Conservation (phyloP, 1,140 invertebrate species). For the Neoseiulus cucumeris region DNA sequence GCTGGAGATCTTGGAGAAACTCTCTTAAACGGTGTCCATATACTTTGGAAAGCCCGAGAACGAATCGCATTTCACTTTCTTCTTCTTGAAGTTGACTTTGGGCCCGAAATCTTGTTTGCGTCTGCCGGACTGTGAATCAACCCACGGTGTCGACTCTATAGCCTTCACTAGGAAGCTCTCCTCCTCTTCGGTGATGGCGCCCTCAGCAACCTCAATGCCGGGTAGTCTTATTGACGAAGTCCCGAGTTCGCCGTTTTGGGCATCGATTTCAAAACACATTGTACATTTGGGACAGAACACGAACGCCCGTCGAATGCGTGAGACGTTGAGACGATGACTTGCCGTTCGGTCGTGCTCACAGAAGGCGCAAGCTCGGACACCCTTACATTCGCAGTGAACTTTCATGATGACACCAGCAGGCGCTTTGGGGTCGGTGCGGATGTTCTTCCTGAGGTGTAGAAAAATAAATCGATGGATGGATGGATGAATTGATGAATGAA, state of each 20-base stretch:
- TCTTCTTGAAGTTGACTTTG: constrained; percentile 93
- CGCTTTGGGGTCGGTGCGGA: no score
- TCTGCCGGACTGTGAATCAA: constrained; percentile 78
- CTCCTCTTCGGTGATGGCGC: constrained; percentile 55
- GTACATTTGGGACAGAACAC: constrained; percentile 17
- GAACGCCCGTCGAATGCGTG: constrained; percentile 37
- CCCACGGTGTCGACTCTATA: constrained; percentile 67
- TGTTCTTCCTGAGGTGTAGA: no score
- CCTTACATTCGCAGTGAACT: constrained; percentile 62
- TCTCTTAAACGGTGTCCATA: constrained; percentile 58
- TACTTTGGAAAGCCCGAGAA: constrained; percentile 73
- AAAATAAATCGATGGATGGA: no score
- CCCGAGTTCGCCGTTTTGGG: neutral
- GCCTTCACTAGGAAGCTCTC: constrained; percentile 41
- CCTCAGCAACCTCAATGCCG: constrained; percentile 30
- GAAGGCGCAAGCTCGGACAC: constrained; percentile 59
- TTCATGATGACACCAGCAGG: no score
- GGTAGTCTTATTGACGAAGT: constrained; percentile 22
- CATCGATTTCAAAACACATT: constrained; percentile 12
- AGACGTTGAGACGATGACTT: constrained; percentile 40
- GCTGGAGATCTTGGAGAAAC: constrained; percentile 41
- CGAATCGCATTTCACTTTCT: constrained; percentile 49
- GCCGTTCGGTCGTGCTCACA: constrained; percentile 50
- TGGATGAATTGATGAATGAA: no score
- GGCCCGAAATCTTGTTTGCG: constrained; percentile 92